Conservation (phyloP, 2,888 invertebrate species). For the Cheilosia scutellata region DNA sequence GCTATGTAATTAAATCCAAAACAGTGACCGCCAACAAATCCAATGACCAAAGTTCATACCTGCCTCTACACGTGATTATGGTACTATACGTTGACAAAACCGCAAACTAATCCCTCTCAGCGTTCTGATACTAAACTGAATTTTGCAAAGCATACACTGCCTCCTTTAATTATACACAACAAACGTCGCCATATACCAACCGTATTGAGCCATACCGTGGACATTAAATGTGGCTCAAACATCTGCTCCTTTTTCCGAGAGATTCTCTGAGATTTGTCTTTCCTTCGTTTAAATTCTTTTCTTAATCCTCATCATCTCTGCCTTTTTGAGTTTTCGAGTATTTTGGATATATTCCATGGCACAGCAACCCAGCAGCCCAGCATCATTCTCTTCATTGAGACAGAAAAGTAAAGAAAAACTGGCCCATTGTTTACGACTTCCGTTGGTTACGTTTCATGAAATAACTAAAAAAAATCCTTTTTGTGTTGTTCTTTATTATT, state of each 20-base stretch:
- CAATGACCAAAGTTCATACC: neutral
- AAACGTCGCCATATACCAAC: neutral
- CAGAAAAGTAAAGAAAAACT: slow-evolving; percentile 55
- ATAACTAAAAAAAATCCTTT: slow-evolving; percentile 38
- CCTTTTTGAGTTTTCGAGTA: slow-evolving; percentile 71
- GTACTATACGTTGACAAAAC: slow-evolving; percentile 29
- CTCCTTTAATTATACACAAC: slow-evolving; percentile 18
- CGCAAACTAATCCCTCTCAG: slow-evolving; percentile 39
- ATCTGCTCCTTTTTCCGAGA: slow-evolving; percentile 60
- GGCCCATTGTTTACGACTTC: slow-evolving; percentile 75
- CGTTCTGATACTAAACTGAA: slow-evolving; percentile 33
- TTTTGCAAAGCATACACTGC: slow-evolving; percentile 6
- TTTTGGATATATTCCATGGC: slow-evolving; percentile 44
- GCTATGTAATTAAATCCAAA: neutral
- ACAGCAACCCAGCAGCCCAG: slow-evolving; percentile 51
- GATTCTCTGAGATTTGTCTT: slow-evolving; percentile 65
- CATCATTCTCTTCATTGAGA: slow-evolving; percentile 57
- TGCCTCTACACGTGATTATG: neutral
- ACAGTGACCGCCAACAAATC: neutral
- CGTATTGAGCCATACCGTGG: slow-evolving; percentile 21
- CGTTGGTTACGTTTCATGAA: slow-evolving; percentile 60
- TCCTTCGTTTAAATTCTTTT: slow-evolving; percentile 54
- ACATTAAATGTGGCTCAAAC: slow-evolving; percentile 49
- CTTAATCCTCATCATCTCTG: slow-evolving; percentile 73
- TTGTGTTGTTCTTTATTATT: slow-evolving; percentile 60